Evolutionary conservation across 2,888 invertebrate genomes (phyloP).

Genomic region (Stenodera caucasica): DNA sequence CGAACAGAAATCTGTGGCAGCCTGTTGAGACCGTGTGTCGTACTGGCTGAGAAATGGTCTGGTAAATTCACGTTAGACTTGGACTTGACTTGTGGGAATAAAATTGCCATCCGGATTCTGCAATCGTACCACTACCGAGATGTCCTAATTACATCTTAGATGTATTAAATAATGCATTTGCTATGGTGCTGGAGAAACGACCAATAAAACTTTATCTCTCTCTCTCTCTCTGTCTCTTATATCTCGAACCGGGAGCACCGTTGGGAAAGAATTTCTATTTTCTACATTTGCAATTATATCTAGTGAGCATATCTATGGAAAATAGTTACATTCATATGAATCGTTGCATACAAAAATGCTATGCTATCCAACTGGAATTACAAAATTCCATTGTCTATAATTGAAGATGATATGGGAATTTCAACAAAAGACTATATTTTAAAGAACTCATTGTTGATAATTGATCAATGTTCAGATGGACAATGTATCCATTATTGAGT

Average conservation of each 20-base stretch:
- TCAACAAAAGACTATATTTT: background rate
- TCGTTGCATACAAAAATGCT: background rate
- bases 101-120: constrained; percentile 32
- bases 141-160: constrained; percentile 43
- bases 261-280: background rate
- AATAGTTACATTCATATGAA: background rate
- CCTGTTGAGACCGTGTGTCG: constrained; percentile 39
- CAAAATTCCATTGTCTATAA: background rate
- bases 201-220: background rate
- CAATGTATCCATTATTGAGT: background rate
- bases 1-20: constrained; percentile 38
- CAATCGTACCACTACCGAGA: constrained; percentile 31
- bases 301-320: background rate
- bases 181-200: constrained; percentile 25
- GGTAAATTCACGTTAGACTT: constrained; percentile 46
- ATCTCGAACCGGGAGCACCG: background rate
- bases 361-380: background rate
- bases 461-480: background rate
- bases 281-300: constrained; percentile 2
- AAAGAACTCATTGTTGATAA: background rate
- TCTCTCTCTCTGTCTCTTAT: too few relatives aligned
- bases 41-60: constrained; percentile 50
- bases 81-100: constrained; percentile 45
- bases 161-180: constrained; percentile 43
- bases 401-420: background rate